Evolutionary conservation across 2,888 invertebrate species (phyloP), one percentile per base, ranked within the genome.

Genomic region (Stegophylla sp.): DNA sequence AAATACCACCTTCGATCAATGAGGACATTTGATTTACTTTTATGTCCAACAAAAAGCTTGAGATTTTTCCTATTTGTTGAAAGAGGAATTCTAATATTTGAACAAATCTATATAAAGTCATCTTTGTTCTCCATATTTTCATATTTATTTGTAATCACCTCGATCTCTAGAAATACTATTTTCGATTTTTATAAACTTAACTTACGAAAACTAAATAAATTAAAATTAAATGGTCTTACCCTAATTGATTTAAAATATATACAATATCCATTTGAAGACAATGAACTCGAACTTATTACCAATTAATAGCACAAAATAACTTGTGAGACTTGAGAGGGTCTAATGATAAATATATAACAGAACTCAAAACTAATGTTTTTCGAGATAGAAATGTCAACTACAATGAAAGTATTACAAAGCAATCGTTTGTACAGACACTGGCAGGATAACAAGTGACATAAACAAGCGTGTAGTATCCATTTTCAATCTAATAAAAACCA

Each of bases 401-500:
- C 61, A 79, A 61, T 69, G 51, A 79, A 71, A 79, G 67, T 61
- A 71, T 48, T 41, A 59, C 34, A 59, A 69, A 34, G 17, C 69
- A 51, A 51, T 48, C 17, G n/a, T 51, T 51, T 61, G 69, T 61
- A 13, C 34, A 77, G 59, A 67, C 20, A 59, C 67, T 66, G 67
- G 43, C 66, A 43, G 9, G 23, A 76, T 76, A 76, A 76, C 64
- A 76, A 75, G 48, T 79, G 79, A 71, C 79, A 79, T 61, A 12
- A 13, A 79, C 69, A 61, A 13, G 10, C n/a, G 7, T 77, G 45
- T 45, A 71, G 12, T 71, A 71, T 79, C 61, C 15, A 61, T 71
- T 71, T 79, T 45, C 28, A 41, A 79, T 79, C 77, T 71, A 59
- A 67, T 77, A 77, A 79, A 79, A 71, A 23, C 56, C 79, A 79